A percentile compares a stretch with the other conserved stretches of the same genome.
Conservation (phyloP, 2,113 vertebrate genomes). For the Odocoileus hemionus region DNA sequence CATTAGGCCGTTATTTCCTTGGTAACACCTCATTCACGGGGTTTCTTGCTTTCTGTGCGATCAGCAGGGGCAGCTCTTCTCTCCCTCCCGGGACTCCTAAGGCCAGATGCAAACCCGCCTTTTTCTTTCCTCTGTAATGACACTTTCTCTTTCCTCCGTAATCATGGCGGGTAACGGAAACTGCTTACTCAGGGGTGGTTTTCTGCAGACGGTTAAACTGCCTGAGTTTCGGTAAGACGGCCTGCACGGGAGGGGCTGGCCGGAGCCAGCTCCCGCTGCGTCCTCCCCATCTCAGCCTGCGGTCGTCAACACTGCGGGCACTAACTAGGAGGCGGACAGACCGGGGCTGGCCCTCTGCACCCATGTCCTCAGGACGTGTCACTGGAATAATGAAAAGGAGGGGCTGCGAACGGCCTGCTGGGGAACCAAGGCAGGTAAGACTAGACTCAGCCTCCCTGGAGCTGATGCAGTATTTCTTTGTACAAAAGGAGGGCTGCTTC, state of each 20-base stretch:
- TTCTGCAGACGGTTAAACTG: not conserved
- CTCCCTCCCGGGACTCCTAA: not conserved
- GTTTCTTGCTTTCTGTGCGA: not conserved
- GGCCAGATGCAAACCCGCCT: not conserved
- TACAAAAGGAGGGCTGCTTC: not conserved
- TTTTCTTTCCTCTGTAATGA: not conserved
- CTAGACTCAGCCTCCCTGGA: not conserved
- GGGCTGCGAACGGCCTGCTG: not conserved
- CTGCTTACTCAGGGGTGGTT: not conserved
- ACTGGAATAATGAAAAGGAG: not conserved
- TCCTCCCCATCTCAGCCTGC: not conserved
- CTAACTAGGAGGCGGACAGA: not conserved
- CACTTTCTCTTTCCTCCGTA: not conserved
- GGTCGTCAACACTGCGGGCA: not conserved
- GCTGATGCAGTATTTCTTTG: not conserved
- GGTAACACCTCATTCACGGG: not conserved
- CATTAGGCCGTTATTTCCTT: not conserved
- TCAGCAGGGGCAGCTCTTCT: not conserved
- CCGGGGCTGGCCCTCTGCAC: not conserved
- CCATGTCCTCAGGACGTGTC: not conserved
- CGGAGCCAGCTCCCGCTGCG: not conserved
- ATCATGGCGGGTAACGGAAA: not conserved
- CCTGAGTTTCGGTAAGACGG: not conserved
- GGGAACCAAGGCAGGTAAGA: not conserved
- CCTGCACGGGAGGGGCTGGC: not conserved